Percentiles rank a stretch among this genome's conserved stretches.
phyloP scores from a whole-genome alignment of 2,113 vertebrate species.

The Upupa epops region DNA sequence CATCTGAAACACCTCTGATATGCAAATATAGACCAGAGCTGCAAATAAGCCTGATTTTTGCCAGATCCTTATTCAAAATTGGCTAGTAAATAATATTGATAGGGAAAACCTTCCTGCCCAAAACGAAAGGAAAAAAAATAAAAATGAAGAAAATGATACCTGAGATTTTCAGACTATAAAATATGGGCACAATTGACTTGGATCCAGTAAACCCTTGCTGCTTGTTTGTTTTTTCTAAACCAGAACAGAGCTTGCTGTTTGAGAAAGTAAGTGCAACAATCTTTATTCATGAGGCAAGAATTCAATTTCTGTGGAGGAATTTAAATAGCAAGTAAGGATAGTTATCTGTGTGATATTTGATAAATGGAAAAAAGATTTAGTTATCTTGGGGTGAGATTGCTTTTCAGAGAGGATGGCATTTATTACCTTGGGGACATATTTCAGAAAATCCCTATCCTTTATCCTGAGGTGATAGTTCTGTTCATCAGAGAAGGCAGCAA shows the following conservation, averaged over 20 bases:
- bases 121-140: background rate
- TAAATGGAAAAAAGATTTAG: conserved; percentile 63
- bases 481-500: conserved; percentile 32
- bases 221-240: background rate
- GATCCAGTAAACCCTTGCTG: background rate
- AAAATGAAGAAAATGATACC: background rate
- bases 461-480: conserved; percentile 39
- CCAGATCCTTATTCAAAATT: background rate
- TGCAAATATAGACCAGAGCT: background rate
- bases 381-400: conserved; percentile 64
- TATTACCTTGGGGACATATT: conserved; percentile 57
- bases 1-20: background rate
- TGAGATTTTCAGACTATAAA: background rate
- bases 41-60: background rate
- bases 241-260: background rate
- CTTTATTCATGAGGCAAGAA: conserved; percentile 1
- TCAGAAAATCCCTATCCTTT: conserved; percentile 55
- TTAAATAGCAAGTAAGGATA: conserved; percentile 43
- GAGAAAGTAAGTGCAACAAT: conserved; percentile 22
- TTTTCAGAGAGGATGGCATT: conserved; percentile 60
- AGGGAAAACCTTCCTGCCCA: background rate
- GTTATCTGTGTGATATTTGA: conserved; percentile 53
- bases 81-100: background rate
- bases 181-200: rapidly evolving
- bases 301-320: conserved; percentile 43